These are phyloP conservation scores for Lemur catta DNA, from an alignment of 2,797 vertebrate species.

Conservation along the genomic window DNA sequence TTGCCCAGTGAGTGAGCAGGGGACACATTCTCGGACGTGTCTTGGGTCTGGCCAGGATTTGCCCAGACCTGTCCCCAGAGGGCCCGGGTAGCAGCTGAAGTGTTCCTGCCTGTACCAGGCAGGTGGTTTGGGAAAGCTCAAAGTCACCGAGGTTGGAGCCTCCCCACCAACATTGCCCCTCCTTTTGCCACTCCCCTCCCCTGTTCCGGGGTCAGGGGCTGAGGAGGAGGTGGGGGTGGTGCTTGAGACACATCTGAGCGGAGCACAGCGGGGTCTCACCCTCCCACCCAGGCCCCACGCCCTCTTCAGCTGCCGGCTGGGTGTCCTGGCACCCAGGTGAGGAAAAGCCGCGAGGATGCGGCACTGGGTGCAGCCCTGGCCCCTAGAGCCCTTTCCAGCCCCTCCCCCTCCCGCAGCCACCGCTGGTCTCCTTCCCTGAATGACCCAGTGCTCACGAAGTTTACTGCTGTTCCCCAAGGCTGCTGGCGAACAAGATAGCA, in stretches of 20 bases:
- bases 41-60: not conserved
- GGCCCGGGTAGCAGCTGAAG: not conserved
- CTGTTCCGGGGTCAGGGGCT: not conserved
- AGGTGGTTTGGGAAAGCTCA: not conserved
- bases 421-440: slow-evolving; percentile 30
- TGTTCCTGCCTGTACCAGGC: not conserved
- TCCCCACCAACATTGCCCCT: not conserved
- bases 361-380: not conserved
- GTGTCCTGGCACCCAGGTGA: not conserved
- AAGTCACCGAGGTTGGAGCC: not conserved
- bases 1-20: accelerated
- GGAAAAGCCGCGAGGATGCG: not conserved
- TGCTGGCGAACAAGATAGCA: slow-evolving; percentile 43
- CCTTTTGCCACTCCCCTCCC: no score
- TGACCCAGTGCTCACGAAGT: slow-evolving; percentile 46
- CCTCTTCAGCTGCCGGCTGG: not conserved
- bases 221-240: no score
- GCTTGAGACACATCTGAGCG: not conserved
- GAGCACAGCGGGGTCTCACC: not conserved
- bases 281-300: not conserved
- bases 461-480: slow-evolving; percentile 43
- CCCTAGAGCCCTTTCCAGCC: not conserved
- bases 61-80: not conserved
- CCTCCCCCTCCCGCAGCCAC: not conserved
- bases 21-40: accelerated